Conservation (phyloP, 2,113 vertebrate genomes). For the Psittacara wagleri region DNA sequence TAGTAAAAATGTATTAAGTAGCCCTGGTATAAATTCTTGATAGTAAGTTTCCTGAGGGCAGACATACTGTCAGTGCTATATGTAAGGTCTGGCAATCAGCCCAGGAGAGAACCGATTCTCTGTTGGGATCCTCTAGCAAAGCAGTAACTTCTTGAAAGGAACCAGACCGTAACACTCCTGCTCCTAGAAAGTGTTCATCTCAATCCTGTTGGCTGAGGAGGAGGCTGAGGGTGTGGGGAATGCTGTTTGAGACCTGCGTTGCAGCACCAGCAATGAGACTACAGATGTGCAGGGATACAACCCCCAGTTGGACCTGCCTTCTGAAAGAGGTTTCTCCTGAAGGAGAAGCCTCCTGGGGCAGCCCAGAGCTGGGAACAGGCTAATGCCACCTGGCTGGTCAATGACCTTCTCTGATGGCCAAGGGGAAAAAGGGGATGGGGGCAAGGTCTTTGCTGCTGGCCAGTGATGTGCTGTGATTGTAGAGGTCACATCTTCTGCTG, state of each 20-base stretch:
- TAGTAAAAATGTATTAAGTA: not conserved
- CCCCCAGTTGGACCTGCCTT: not conserved
- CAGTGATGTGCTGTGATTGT: accelerated
- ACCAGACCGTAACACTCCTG: not conserved
- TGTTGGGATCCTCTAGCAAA: not conserved
- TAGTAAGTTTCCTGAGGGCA: not conserved
- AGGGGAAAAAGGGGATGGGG: not conserved
- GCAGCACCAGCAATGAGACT: accelerated
- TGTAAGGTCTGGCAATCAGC: not conserved
- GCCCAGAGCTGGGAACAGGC: not conserved
- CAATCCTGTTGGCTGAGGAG: not conserved
- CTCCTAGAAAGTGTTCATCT: not conserved
- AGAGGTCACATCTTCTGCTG: not conserved
- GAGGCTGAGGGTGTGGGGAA: not conserved
- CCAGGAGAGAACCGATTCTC: not conserved
- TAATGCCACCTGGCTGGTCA: not conserved
- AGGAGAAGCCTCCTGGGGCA: not conserved
- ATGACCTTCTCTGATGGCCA: accelerated
- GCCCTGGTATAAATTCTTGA: not conserved
- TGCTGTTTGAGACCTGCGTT: not conserved
- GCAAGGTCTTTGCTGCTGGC: not conserved
- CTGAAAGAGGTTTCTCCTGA: not conserved
- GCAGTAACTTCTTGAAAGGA: not conserved
- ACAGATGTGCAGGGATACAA: accelerated
- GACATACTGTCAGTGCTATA: not conserved